These are phyloP conservation scores for Akabosia matsudoensis DNA, from an alignment of 1,140 invertebrate species.

Conservation along the genomic window DNA sequence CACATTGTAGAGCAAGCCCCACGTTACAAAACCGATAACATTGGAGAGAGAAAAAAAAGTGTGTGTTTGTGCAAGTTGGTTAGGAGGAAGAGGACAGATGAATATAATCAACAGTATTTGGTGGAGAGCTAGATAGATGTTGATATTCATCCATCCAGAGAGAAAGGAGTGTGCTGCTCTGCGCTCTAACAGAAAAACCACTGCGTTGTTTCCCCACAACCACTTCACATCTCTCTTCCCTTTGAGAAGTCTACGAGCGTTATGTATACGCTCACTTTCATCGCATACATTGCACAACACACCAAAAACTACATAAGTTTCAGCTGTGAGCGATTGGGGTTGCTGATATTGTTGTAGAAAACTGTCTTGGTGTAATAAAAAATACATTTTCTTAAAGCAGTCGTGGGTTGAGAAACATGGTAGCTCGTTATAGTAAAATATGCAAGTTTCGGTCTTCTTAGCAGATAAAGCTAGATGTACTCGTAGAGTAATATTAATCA, in stretches of 20 bases:
- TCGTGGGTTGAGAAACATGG: too few species aligned
- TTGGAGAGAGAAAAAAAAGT: not conserved
- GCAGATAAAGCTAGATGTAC: too few species aligned
- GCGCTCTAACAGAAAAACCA: not conserved
- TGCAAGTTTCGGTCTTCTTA: too few species aligned
- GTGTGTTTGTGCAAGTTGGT: not conserved
- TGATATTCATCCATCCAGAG: conserved; percentile 23
- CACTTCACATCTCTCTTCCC: not conserved
- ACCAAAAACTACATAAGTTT: too few species aligned
- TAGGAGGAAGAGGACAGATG: not conserved
- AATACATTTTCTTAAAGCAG: too few species aligned
- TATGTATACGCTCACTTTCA: too few species aligned
- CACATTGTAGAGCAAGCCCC: not conserved
- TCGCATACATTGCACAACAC: not conserved
- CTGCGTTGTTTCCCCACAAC: conserved; percentile 2
- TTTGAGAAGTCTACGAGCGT: not conserved
- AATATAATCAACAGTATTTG: conserved; percentile 19
- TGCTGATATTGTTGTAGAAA: too few species aligned
- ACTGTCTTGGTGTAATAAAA: too few species aligned
- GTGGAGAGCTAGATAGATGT: conserved; percentile 9
- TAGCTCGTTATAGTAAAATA: too few species aligned
- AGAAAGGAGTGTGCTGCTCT: conserved; percentile 17
- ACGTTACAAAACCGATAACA: not conserved
- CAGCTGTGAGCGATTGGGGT: too few species aligned
- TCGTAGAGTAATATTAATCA: too few species aligned